Conservation (phyloP, 2,888 invertebrate species). For the Epiblema foenella region DNA sequence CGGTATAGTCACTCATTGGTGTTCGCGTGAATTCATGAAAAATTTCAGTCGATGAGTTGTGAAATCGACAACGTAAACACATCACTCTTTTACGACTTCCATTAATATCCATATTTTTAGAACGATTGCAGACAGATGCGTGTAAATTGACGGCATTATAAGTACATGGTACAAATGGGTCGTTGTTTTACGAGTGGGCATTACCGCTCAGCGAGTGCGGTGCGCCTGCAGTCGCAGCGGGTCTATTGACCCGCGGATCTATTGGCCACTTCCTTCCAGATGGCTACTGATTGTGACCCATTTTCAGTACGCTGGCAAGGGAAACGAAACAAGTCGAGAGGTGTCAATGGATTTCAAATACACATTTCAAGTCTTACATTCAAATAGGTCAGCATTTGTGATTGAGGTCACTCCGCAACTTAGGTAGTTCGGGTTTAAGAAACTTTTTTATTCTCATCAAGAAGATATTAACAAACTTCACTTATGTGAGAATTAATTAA, state of each 20-base stretch:
- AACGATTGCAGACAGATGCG: slow-evolving; percentile 22
- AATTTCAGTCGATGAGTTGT: slow-evolving; percentile 7
- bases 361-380: no score
- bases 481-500: no score
- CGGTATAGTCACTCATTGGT: no score
- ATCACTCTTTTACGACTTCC: slow-evolving; percentile 37
- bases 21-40: not conserved
- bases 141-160: slow-evolving; percentile 24
- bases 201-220: slow-evolving; percentile 9
- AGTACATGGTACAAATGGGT: slow-evolving; percentile 31
- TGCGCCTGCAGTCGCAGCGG: not conserved
- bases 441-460: no score
- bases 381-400: not conserved
- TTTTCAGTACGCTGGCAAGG: not conserved
- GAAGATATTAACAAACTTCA: no score
- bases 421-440: no score
- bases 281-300: not conserved
- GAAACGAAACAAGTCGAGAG: not conserved
- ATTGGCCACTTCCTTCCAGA: slow-evolving; percentile 36
- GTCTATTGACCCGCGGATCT: slow-evolving; percentile 35
- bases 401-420: slow-evolving; percentile 9
- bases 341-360: no score
- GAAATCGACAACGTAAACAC: slow-evolving; percentile 36
- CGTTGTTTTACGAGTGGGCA: slow-evolving; percentile 31
- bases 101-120: slow-evolving; percentile 42